phyloP scores from a whole-genome alignment of 2,888 invertebrate species.

The Pristionchus fissidentatus region DNA sequence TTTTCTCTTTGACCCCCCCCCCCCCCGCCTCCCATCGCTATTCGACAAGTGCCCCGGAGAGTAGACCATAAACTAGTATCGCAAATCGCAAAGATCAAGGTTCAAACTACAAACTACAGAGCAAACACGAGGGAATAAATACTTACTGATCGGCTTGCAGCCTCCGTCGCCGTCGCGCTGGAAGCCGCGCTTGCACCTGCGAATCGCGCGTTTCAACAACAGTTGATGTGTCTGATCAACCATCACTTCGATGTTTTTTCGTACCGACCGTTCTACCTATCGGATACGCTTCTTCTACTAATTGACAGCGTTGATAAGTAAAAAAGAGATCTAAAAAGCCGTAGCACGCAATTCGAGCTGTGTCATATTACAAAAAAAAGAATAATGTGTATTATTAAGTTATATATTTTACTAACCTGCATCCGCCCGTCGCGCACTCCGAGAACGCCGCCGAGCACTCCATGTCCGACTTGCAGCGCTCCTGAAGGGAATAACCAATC shows the following conservation, averaged over 20 bases:
- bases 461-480: constrained; percentile 71
- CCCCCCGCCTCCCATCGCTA: too few relatives aligned
- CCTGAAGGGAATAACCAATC: constrained; percentile 54
- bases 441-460: constrained; percentile 73
- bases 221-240: too few relatives aligned
- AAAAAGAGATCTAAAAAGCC: background rate
- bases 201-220: too few relatives aligned
- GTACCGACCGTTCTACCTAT: too few relatives aligned
- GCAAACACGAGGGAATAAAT: background rate
- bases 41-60: too few relatives aligned
- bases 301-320: too few relatives aligned
- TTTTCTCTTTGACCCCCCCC: too few relatives aligned
- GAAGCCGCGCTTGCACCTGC: constrained; percentile 68
- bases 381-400: background rate
- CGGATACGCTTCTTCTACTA: too few relatives aligned
- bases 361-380: too few relatives aligned
- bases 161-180: constrained; percentile 73
- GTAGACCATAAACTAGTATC: background rate
- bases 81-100: background rate
- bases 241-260: too few relatives aligned
- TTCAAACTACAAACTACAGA: background rate
- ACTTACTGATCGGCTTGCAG: constrained; percentile 69
- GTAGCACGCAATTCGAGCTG: too few relatives aligned
- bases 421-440: constrained; percentile 71
- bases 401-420: constrained; percentile 52